These are phyloP conservation scores for Prolemur simus DNA, from an alignment of 2,113 vertebrate genomes.

Conservation along the genomic window DNA sequence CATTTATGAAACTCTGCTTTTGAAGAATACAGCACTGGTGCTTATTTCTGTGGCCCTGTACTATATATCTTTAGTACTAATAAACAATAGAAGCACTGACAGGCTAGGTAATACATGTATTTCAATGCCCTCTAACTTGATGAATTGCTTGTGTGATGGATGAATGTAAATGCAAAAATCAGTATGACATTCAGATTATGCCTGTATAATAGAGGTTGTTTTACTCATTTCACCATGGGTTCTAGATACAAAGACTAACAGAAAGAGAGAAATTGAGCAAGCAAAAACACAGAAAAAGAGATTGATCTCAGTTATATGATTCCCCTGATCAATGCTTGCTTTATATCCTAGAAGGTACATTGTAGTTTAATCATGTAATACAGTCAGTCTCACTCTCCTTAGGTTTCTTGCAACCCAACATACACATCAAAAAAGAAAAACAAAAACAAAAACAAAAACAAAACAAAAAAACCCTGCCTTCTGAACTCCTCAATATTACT, in stretches of 20 bases:
- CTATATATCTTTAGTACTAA: neutral
- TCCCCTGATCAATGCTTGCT: neutral
- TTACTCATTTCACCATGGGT: neutral
- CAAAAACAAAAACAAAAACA: neutral
- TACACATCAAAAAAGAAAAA: fast-evolving
- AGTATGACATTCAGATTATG: neutral
- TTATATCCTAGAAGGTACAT: neutral
- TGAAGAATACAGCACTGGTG: neutral
- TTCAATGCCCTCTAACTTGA: neutral
- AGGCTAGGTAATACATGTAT: neutral
- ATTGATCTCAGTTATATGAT: neutral
- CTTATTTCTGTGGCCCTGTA: neutral
- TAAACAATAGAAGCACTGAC: neutral
- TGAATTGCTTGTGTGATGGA: neutral
- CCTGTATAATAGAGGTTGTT: neutral
- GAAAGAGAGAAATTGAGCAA: neutral
- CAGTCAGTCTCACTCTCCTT: neutral
- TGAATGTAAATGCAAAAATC: neutral
- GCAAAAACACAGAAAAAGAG: neutral
- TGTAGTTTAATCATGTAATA: neutral
- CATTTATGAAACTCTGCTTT: neutral
- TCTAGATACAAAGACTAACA: neutral
- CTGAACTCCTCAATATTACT: neutral
- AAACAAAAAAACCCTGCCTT: neutral
- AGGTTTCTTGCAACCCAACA: neutral